Base-by-base conservation (phyloP, 1,140 invertebrate species). In the Drosophila pseudoananassae region DNA sequence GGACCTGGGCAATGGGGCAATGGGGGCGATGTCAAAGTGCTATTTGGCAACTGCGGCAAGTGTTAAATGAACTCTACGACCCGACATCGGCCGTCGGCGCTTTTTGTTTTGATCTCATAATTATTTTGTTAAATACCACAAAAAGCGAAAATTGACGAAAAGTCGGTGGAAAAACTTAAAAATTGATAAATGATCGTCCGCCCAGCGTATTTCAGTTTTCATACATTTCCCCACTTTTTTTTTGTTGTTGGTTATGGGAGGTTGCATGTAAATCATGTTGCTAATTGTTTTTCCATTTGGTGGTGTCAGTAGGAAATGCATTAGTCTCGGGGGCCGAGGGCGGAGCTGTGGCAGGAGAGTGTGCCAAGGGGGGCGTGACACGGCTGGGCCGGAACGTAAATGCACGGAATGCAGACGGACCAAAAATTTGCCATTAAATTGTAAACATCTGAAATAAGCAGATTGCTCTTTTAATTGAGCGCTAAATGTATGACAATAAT, bases 221-320 rank as follows among this genome's bases (percentile, higher is more conserved):
- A 43, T 36, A n/a, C 12, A 12, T 29, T 23, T 5, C 31, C 36
- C 6, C 31, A 31, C 27, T 49, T 8, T 59, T 36, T 20, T 20
- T 4, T 1, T 23, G n/a, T 17, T 9, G 65, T 74, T 58, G 73
- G 78, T 65, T 76, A 81, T 81, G 81, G 81, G 81, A 85, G 81
- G 69, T 63, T 85, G 77, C 82, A 50, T 85, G 77, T 87, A 85
- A 85, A 85, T 87, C 82, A 82, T 73, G 78, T 87, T 71, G 82
- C 82, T 85, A 85, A 85, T 85, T 85, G 78, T 85, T 82, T 87
- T 87, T 85, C 68, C 71, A 75, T 74, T 69, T 68, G 20, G 14
- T n/a, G 55, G 31, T 29, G 56, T 31, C 15, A 69, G 31, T 49
- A 29, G 50, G 12, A 68, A 68, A 49, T 69, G 31, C 65, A 69